Base-by-base conservation (phyloP, 23 tunicate species). In the Halocynthia roretzi region DNA sequence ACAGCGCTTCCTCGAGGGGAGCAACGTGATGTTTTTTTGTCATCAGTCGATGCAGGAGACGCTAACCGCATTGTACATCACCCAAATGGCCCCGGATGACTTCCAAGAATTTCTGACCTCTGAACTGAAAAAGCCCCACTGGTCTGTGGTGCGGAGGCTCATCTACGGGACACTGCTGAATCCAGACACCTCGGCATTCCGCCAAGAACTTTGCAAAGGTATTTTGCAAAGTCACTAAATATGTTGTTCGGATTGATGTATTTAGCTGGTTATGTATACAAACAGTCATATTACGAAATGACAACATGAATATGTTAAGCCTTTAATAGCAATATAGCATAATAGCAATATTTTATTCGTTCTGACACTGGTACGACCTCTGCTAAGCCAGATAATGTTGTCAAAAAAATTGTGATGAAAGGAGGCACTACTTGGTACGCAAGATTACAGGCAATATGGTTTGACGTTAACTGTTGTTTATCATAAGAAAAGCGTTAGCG, bases 11-110 rank as follows among this genome's bases (percentile, higher is more conserved):
- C 48, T 65, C 6, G 70, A 65, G 31, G 70, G 70, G 10, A 65
- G 70, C 19, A 65, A 65, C 19, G 70, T 65, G 10, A 65, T 65
- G 31, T 65, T 65, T 6, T 65, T 65, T 65, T 65, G 70, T 15
- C 70, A 65, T 6, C 70, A 65, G 19, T 65, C 70, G 22, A 48
- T 65, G 70, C 70, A 65, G 31, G 70, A 65, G 19, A 65, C 70
- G 70, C 19, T 65, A 15, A 48, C 70, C 22, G 70, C 70, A 15
- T 6, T 65, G 15, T 48, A 65, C 70, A 48, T 65, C 10, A 20
- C 48, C 19, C 70, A 65, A 11, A 65, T 65, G 70, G 19, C 10
- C 31, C 70, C 70, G 9, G 48, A 65, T 20, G 6, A 11, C 10
- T 65, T 65, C 19, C 48, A 65, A 65, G 70, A 65, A 10, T 65